A percentile compares a stretch with the other conserved stretches of the same genome.
Evolutionary conservation across 2,113 vertebrate species (phyloP).

Genomic region (Hyaena hyaena): DNA sequence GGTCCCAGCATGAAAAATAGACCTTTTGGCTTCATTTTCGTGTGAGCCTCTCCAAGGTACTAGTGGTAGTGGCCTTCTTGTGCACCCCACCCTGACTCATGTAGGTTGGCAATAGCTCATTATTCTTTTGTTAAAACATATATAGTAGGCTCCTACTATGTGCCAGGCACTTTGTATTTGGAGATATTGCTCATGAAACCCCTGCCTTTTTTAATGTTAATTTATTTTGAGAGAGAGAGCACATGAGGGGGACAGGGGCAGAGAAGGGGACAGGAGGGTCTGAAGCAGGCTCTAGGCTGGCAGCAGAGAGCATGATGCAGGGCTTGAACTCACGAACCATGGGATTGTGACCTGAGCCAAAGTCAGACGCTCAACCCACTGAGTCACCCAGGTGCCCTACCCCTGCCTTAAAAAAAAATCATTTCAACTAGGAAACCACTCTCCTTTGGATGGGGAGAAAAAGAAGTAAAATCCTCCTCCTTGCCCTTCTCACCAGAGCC

Average conservation of each 20-base stretch:
- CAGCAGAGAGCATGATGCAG: no score
- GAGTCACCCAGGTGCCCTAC: no score
- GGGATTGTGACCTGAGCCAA: no score
- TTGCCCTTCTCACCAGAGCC: no score
- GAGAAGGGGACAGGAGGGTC: no score
- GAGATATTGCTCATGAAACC: neutral
- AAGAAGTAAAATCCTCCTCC: neutral
- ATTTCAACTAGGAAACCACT: neutral
- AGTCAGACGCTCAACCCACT: no score
- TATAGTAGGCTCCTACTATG: neutral
- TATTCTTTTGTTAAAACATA: neutral
- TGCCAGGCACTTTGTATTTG: neutral
- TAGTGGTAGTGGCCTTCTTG: neutral
- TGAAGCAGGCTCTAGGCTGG: no score
- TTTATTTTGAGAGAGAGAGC: no score
- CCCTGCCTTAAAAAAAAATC: neutral
- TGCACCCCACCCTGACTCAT: fast-evolving
- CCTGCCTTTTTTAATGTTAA: no score
- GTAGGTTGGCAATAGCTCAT: neutral
- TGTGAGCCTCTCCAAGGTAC: fast-evolving
- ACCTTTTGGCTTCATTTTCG: neutral
- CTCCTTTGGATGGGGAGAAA: neutral
- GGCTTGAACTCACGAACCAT: no score
- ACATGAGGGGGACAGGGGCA: no score
- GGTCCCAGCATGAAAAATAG: neutral